Percentiles rank a stretch among this genome's conserved stretches.
These are phyloP conservation scores for Philypnodon macrostomus DNA, from an alignment of 2,797 vertebrate species.

Conservation along the genomic window DNA sequence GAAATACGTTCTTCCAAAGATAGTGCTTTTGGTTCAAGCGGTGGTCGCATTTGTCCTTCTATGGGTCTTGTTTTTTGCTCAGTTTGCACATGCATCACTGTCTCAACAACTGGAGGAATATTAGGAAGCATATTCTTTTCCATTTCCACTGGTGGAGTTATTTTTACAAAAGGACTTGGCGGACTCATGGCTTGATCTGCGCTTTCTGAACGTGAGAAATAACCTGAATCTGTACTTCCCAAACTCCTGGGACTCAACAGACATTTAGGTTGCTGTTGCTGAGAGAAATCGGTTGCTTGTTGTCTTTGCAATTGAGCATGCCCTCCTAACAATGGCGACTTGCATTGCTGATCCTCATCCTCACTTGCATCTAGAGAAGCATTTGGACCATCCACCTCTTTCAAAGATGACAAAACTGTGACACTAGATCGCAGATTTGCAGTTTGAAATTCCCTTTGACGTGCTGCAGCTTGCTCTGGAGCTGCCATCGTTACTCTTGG, in stretches of 20 bases:
- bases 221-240: slow-evolving; percentile 96
- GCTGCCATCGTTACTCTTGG: slow-evolving; percentile 82
- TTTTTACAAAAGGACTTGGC: slow-evolving; percentile 88
- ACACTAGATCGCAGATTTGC: slow-evolving; percentile 71
- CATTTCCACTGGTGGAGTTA: slow-evolving; percentile 80
- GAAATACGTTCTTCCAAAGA: slow-evolving; percentile 96
- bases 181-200: slow-evolving; percentile 95
- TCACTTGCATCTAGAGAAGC: slow-evolving; percentile 73
- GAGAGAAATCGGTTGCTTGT: slow-evolving; percentile 92
- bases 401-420: slow-evolving; percentile 75
- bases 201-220: slow-evolving; percentile 97
- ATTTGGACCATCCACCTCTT: slow-evolving; percentile 80
- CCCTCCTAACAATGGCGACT: slow-evolving; percentile 68
- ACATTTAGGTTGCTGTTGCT: slow-evolving; percentile 90
- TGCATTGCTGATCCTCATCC: slow-evolving; percentile 83
- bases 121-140: slow-evolving; percentile 80
- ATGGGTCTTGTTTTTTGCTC: slow-evolving; percentile 75
- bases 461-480: slow-evolving; percentile 79
- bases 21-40: slow-evolving; percentile 89
- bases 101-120: slow-evolving; percentile 67
- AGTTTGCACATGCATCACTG: slow-evolving; percentile 77
- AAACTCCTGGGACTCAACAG: slow-evolving; percentile 93
- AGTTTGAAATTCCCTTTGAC: slow-evolving; percentile 83
- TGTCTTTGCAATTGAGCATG: slow-evolving; percentile 95
- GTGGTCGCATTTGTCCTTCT: slow-evolving; percentile 88